Conservation (phyloP, 2,888 invertebrate species). For the Auanema sp. region DNA sequence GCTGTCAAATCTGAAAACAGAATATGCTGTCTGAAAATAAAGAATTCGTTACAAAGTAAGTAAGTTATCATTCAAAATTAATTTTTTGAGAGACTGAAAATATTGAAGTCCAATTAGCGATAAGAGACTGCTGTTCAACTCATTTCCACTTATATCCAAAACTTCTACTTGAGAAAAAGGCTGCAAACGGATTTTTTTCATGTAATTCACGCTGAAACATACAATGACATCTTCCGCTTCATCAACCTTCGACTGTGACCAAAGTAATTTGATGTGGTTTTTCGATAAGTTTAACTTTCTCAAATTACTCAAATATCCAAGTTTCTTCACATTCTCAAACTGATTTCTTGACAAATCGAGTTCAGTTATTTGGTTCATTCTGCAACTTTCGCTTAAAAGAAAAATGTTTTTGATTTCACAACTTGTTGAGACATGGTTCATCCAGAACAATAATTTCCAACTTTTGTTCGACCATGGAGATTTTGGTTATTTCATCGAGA, state of each 20-base stretch:
- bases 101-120: too few species aligned
- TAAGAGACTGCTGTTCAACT: too few species aligned
- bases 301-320: not conserved
- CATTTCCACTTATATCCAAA: too few species aligned
- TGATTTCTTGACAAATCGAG: not conserved
- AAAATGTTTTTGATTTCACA: not conserved
- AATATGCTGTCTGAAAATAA: slow-evolving; percentile 2
- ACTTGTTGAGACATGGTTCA: slow-evolving; percentile 5
- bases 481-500: not conserved
- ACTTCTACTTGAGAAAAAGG: too few species aligned
- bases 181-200: too few species aligned
- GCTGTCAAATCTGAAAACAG: slow-evolving; percentile 3
- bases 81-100: too few species aligned
- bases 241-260: too few species aligned
- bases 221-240: too few species aligned
- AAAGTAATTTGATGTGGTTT: too few species aligned
- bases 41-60: not conserved
- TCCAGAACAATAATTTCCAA: slow-evolving; percentile 20
- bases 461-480: slow-evolving; percentile 7
- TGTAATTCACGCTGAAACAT: too few species aligned
- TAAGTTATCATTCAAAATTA: not conserved
- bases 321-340: not conserved
- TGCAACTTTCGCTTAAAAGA: not conserved
- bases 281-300: too few species aligned
- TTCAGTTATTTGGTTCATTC: not conserved